Evolutionary conservation across 2,113 vertebrate species (phyloP).

Genomic region (Ardeotis arabs): DNA sequence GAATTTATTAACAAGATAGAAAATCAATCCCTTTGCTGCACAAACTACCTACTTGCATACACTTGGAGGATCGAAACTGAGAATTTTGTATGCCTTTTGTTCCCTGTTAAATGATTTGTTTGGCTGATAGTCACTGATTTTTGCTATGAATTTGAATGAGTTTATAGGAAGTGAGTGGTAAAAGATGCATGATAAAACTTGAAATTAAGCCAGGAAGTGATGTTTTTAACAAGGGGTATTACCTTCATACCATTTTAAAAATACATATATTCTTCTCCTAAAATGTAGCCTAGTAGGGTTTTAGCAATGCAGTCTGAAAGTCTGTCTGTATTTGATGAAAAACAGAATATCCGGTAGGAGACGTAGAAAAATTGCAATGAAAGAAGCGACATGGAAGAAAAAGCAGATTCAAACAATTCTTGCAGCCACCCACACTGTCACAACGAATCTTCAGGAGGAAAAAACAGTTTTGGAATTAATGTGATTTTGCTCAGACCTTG

Average conservation of each 20-base stretch:
- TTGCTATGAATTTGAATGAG: background rate
- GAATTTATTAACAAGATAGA: background rate
- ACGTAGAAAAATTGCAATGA: background rate
- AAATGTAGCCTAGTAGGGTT: background rate
- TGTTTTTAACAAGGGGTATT: background rate
- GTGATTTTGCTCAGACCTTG: background rate
- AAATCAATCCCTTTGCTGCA: background rate
- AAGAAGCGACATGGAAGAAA: background rate
- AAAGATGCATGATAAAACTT: background rate
- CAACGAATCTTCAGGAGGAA: background rate
- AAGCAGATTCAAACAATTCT: background rate
- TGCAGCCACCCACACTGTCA: background rate
- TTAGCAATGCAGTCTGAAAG: background rate
- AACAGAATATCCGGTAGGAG: slow-evolving; percentile 23
- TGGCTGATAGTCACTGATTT: background rate
- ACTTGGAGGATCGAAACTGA: background rate
- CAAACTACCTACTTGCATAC: background rate
- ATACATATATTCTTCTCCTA: background rate
- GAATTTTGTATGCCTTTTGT: background rate
- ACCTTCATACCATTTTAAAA: background rate
- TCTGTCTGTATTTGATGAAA: slow-evolving; percentile 3
- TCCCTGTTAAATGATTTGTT: background rate
- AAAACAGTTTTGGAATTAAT: background rate
- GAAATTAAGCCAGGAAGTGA: background rate
- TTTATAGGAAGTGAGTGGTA: background rate